Evolutionary conservation across 1,140 invertebrate genomes (phyloP), one percentile per base, ranked within the genome.

Genomic region (Caenorhabditis remanei): DNA sequence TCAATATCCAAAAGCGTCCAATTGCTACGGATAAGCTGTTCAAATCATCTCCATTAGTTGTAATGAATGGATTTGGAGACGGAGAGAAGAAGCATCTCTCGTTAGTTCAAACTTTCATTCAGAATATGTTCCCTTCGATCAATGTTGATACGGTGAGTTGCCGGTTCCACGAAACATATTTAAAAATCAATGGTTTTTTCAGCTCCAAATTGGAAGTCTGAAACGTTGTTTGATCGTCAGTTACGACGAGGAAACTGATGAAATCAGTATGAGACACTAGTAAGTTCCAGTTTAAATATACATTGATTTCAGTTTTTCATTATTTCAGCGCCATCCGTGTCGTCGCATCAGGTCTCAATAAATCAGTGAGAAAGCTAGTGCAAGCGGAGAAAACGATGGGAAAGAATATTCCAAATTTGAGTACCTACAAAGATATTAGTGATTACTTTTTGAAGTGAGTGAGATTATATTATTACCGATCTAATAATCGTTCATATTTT

Each of bases 61-160:
- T 99, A 65, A 94, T 99, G 92, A 99, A 99, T 93, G 97, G 96
- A 93, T 98, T 99, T 91, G 95, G 95, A 95, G 93, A 63, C 2
- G 65, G 43, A 21, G 96, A 96, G 93, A 95, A 95, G 61, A 95
- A 96, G 93, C 96, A 98, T 89, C 93, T 97, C 86, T 97, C 98
- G 91, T 93, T 99, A 3, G 97, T 98, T 95, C 95, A 97, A 13
- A 95, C 96, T 7, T 98, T 96, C 94, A 98, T 99, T 92, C 97
- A 99, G 94, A 98, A 98, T 92, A 97, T 99, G 96, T 99, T 99
- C 93, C 98, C 98, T 0, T 95, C 96, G 0, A 97, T 99, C 71
- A 99, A 99, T 93, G 94, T 99, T 83, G 96, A 96, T 46, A 96
- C 94, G 90, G 95, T 32, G 32, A 32, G 32, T 94, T 1, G n/a